Percentiles rank a stretch among this genome's conserved stretches.
These are phyloP conservation scores for Drosophila erecta DNA, from an alignment of 1,140 invertebrate species.

Conservation along the genomic window DNA sequence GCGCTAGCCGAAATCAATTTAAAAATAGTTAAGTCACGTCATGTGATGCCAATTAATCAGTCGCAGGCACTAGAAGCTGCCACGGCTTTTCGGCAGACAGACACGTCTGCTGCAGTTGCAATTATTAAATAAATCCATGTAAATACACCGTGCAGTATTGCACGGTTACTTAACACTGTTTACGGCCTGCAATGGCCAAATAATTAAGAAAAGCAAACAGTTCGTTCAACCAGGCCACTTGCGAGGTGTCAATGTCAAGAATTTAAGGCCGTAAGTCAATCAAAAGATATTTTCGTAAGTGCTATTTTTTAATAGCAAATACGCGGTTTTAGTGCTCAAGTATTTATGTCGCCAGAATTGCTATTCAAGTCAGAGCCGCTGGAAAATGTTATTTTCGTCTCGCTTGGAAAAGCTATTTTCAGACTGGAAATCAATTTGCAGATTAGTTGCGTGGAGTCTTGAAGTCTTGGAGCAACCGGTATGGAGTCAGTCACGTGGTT, in stretches of 20 bases:
- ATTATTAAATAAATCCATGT: constrained; percentile 21
- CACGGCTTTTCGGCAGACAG: neutral
- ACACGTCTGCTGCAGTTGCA: constrained; percentile 11
- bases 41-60: constrained; percentile 46
- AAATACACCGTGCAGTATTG: constrained; percentile 10
- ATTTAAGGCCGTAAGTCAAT: constrained; percentile 26
- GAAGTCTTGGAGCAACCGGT: constrained; percentile 36
- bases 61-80: constrained; percentile 23
- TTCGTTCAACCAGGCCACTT: constrained; percentile 49
- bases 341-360: neutral
- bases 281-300: constrained; percentile 11
- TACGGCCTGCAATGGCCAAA: constrained; percentile 42
- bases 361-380: constrained; percentile 27
- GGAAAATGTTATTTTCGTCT: constrained; percentile 45
- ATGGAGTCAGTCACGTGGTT: constrained; percentile 46
- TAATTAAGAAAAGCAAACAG: constrained; percentile 44
- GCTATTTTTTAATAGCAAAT: neutral
- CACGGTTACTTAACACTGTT: constrained; percentile 27
- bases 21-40: constrained; percentile 50
- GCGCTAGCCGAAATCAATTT: constrained; percentile 15
- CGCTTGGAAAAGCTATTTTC: constrained; percentile 37
- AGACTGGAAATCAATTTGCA: constrained; percentile 44
- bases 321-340: too few species aligned
- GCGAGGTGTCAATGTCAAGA: constrained; percentile 66
- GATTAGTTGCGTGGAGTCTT: constrained; percentile 22